These are phyloP conservation scores for Scomber scombrus DNA, from an alignment of 2,113 vertebrate species.

Conservation along the genomic window DNA sequence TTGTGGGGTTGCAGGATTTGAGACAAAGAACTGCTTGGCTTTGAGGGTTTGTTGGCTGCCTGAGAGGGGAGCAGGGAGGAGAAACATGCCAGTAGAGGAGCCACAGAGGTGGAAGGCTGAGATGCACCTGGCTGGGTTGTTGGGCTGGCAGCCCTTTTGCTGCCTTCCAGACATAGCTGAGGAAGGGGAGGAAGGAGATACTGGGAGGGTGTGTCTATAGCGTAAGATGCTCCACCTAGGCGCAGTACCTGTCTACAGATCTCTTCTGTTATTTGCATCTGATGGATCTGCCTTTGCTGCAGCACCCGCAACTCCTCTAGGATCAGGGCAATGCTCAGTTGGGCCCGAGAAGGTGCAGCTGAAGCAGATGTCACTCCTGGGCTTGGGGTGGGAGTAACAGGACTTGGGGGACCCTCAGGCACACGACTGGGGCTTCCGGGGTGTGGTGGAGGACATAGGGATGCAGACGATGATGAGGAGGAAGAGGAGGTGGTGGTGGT, in stretches of 20 bases:
- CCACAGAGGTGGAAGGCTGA: constrained; percentile 72
- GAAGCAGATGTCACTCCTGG: constrained; percentile 86
- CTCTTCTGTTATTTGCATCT: constrained; percentile 96
- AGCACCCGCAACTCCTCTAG: constrained; percentile 92
- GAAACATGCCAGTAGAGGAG: constrained; percentile 84
- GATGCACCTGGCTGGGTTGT: constrained; percentile 49
- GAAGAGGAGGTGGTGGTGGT: constrained; percentile 84
- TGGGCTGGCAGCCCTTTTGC: constrained; percentile 65
- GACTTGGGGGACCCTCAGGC: constrained; percentile 87
- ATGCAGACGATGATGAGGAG: constrained; percentile 81
- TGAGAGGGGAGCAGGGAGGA: constrained; percentile 81
- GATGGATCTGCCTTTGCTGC: constrained; percentile 94
- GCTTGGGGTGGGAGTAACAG: constrained; percentile 83
- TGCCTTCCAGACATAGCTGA: constrained; percentile 82
- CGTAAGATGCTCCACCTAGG: constrained; percentile 85
- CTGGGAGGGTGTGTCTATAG: constrained; percentile 79
- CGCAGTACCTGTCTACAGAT: constrained; percentile 93
- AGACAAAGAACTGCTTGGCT: constrained; percentile 74
- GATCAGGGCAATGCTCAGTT: constrained; percentile 87
- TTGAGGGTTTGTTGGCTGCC: constrained; percentile 70
- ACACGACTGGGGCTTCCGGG: constrained; percentile 83
- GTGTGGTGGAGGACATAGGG: constrained; percentile 81
- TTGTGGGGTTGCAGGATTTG: constrained; percentile 83
- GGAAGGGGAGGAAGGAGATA: constrained; percentile 75
- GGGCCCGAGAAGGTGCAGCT: constrained; percentile 79